These are phyloP conservation scores for Macrotus californicus DNA, from an alignment of 2,113 vertebrate genomes.

Conservation along the genomic window DNA sequence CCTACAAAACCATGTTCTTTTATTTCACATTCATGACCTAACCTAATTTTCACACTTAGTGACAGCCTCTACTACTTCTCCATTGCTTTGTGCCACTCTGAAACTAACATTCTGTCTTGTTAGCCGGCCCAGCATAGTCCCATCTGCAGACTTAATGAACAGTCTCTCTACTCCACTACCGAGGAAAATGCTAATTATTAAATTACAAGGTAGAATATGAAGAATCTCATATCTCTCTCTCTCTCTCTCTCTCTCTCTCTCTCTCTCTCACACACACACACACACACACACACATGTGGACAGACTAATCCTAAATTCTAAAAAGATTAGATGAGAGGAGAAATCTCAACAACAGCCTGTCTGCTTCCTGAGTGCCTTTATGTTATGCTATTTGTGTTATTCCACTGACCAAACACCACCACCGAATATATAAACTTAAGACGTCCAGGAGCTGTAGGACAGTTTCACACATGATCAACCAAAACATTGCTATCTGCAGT, in stretches of 20 bases:
- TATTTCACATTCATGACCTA: slow-evolving; percentile 8
- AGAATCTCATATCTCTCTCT: background rate
- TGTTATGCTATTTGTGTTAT: background rate
- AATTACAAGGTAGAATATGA: background rate
- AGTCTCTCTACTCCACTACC: background rate
- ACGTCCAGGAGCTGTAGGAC: background rate
- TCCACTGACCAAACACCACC: background rate
- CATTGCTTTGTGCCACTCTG: background rate
- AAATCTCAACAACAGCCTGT: background rate
- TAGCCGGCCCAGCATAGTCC: background rate
- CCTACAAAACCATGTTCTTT: background rate
- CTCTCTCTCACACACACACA: background rate
- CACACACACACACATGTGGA: background rate
- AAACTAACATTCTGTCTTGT: background rate
- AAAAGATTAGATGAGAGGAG: background rate
- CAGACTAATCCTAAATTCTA: background rate
- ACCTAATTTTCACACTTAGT: slow-evolving; percentile 9
- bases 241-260: background rate
- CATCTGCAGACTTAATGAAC: slow-evolving; percentile 44
- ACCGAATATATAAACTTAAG: background rate
- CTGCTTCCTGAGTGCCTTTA: background rate
- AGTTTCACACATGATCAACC: background rate
- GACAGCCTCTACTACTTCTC: background rate
- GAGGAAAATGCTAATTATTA: slow-evolving; percentile 30
- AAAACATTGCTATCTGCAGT: background rate